Conservation (phyloP, 2,113 vertebrate genomes). For the Stigmatopora nigra region DNA sequence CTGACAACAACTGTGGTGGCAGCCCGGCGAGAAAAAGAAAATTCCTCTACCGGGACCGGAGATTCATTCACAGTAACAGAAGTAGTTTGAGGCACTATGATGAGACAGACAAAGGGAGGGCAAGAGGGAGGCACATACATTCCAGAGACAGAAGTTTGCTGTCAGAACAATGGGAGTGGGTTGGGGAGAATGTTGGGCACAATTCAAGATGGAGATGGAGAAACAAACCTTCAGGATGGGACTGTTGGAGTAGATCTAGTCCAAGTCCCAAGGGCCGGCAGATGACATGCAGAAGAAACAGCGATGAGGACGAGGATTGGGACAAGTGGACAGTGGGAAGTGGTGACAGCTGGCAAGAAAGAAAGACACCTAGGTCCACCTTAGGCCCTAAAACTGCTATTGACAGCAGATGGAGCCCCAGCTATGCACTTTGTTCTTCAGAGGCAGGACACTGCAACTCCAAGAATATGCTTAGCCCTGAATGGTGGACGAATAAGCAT, state of each 20-base stretch:
- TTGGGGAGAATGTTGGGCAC: slow-evolving; percentile 19
- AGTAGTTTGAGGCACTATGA: slow-evolving; percentile 31
- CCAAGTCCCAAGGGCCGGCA: slow-evolving; percentile 38
- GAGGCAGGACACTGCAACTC: slow-evolving; percentile 29
- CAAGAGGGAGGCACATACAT: slow-evolving; percentile 16
- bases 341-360: slow-evolving; percentile 62
- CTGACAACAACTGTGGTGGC: slow-evolving; percentile 61
- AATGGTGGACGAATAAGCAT: slow-evolving; percentile 51
- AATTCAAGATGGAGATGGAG: slow-evolving; percentile 30
- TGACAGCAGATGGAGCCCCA: slow-evolving; percentile 43
- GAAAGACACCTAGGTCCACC: slow-evolving; percentile 26
- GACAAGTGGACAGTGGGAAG: slow-evolving; percentile 62
- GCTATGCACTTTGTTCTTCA: slow-evolving; percentile 27
- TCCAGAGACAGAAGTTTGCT: slow-evolving; percentile 35
- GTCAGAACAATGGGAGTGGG: slow-evolving; percentile 55
- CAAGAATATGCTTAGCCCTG: slow-evolving; percentile 41
- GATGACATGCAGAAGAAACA: slow-evolving; percentile 27
- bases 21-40: slow-evolving; percentile 55
- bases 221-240: slow-evolving; percentile 36
- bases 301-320: slow-evolving; percentile 51
- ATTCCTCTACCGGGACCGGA: slow-evolving; percentile 54
- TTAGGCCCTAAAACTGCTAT: slow-evolving; percentile 32
- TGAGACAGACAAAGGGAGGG: slow-evolving; percentile 27
- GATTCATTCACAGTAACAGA: slow-evolving; percentile 48
- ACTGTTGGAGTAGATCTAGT: slow-evolving; percentile 33